phyloP scores from a whole-genome alignment of 2,888 invertebrate genomes.

The Pristionchus maxplancki region DNA sequence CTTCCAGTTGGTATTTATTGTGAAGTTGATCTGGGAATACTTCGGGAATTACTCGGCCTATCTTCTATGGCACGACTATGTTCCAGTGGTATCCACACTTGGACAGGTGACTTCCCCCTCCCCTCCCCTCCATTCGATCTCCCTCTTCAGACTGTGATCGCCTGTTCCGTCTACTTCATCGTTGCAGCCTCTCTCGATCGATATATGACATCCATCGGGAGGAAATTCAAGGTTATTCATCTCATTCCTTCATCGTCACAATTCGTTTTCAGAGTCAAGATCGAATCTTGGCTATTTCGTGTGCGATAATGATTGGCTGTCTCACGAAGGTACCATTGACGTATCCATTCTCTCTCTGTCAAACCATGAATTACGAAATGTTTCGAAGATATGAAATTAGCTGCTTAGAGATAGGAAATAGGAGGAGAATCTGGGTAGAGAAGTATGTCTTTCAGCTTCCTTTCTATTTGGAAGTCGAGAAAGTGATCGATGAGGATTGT shows the following conservation, averaged over 20 bases:
- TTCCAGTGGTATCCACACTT: constrained; percentile 63
- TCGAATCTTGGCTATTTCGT: constrained; percentile 17
- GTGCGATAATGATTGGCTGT: constrained; percentile 32
- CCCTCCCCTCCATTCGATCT: neutral
- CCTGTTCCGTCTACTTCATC: constrained; percentile 67
- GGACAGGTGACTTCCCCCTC: constrained; percentile 56
- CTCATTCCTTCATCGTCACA: neutral
- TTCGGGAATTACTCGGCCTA: constrained; percentile 60
- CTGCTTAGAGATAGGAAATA: neutral
- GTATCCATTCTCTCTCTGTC: neutral
- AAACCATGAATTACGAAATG: neutral
- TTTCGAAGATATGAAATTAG: neutral
- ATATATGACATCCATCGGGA: constrained; percentile 59
- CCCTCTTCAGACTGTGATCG: constrained; percentile 61
- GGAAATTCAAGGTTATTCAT: neutral
- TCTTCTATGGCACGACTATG: constrained; percentile 66
- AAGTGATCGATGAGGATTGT: neutral
- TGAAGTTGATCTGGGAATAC: constrained; percentile 62
- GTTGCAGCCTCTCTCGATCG: constrained; percentile 71
- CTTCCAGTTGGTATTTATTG: constrained; percentile 64
- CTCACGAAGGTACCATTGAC: constrained; percentile 4
- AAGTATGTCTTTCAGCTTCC: constrained; percentile 15
- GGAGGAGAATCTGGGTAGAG: too few species aligned
- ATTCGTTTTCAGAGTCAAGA: constrained; percentile 19
- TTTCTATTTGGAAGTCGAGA: constrained; percentile 38